Base-by-base conservation (phyloP, 2,113 vertebrate species). In the Lethenteron camtschaticum region DNA sequence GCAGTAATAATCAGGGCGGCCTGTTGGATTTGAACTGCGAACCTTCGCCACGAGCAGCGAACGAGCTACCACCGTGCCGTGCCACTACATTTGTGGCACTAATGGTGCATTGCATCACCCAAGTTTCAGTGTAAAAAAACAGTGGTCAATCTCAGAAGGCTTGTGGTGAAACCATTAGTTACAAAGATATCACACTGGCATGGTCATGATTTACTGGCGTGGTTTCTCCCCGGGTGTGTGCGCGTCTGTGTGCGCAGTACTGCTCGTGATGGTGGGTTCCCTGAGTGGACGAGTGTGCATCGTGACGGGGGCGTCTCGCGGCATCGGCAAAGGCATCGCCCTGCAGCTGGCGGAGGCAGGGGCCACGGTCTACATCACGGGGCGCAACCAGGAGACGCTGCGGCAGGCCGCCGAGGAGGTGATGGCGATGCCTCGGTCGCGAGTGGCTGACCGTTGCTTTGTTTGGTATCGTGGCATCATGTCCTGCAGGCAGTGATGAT, bases 351-450 rank as follows among this genome's bases (percentile, higher is more conserved):
- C 81, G 9, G 77, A 82, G 72, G 86, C 85, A 1, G 85, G 87
- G 69, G 87, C 85, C 70, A 87, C 82, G 0, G 81, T 88, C 57
- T 87, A 88, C 76, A 86, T 88, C 74, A 88, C 86, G 1, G 86
- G 85, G 14, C 82, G 86, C 41, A 75, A 81, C 68, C 76, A 78
- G 75, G 80, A 78, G 68, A 78, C 79, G 1, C 77, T 89, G 69
- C 78, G 73, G 70, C 66, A 76, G 58, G 76, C 84, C 2, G 84
- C 85, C 9, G 73, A 74, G 10, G 77, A 87, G 80, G 85, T 87
- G 70, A 79, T 75, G 68, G 8, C 68, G 13, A 16, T 56, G 18
- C 9, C 10, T 18, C 3, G 4, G 14, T 7, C 18, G 69, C 4
- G 55, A 12, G 56, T 10, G 11, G 55, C 8, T 14, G n/a, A 13